Evolutionary conservation across 2,113 vertebrate genomes (phyloP), one percentile per base, ranked within the genome.

Genomic region (Nansenia antarctica): DNA sequence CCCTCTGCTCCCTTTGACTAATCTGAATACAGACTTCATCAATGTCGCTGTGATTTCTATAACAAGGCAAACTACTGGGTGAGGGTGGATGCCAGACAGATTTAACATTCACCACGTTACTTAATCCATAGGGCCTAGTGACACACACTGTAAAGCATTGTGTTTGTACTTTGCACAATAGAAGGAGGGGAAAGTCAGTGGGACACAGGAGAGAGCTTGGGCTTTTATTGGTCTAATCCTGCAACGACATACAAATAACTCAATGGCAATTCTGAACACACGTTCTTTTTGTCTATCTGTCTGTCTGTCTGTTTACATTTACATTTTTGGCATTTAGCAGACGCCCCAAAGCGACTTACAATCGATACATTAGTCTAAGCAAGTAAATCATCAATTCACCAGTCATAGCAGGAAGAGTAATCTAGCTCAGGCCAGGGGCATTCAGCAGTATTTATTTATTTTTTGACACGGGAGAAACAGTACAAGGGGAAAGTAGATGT

Each of bases 1-100:
- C 26, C 34, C 39, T 52, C 57, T 34, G 53, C 76, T 62, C 70
- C 18, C 60, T 32, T 1, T 9, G 57, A 63, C 63, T 77, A 74
- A 77, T 77, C 73, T 72, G 68, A 59, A 62, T 39, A 58, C 67
- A 70, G 63, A 69, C 69, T 74, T 73, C 64, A 73, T 78, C 77
- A 72, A 61, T 65, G 70, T 62, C 60, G 60, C 60, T 49, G n/a
- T 58, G 0, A 57, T 82, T 69, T 76, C 66, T 63, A 74, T 65
- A 74, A 76, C 64, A 75, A 72, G 72, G 64, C 55, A 52, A 76
- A 76, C 31, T 29, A 12, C 14, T 69, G 42, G 9, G 45, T 8
- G 54, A 61, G 63, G 72, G 65, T n/a, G n/a, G n/a, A n/a, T 72
- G 53, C 59, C 65, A 37, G 73, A 45, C 67, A 52, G 64, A 70